Evolutionary conservation across 2,888 invertebrate species (phyloP).

Genomic region (Hecatera dysodea): DNA sequence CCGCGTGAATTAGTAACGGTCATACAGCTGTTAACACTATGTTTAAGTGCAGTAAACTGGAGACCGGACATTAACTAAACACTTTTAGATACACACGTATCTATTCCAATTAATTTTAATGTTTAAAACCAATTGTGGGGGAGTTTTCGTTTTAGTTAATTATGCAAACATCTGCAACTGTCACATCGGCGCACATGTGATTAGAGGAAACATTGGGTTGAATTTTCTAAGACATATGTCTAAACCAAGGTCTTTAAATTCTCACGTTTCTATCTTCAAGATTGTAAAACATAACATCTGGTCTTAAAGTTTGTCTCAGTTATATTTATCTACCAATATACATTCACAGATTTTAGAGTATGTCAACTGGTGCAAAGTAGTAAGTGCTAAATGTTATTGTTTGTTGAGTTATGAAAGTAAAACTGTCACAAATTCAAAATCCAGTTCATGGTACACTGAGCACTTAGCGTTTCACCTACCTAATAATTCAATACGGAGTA

Average conservation of each 20-base stretch:
- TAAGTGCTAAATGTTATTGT: constrained; percentile 59
- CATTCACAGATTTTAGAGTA: constrained; percentile 42
- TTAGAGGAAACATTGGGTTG: neutral
- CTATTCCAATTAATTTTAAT: neutral
- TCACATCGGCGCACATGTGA: too few species aligned
- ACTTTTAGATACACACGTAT: neutral
- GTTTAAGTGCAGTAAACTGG: constrained; percentile 41
- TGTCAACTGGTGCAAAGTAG: constrained; percentile 41
- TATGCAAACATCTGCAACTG: neutral
- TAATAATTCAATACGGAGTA: constrained; percentile 57
- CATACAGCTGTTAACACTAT: constrained; percentile 40
- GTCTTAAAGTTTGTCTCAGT: constrained; percentile 19
- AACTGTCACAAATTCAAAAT: constrained; percentile 49
- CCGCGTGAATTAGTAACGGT: constrained; percentile 72
- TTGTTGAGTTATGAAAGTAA: constrained; percentile 60
- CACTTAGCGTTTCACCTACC: constrained; percentile 43
- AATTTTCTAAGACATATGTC: neutral
- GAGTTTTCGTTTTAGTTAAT: neutral
- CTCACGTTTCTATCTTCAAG: constrained; percentile 5
- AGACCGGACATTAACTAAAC: constrained; percentile 24
- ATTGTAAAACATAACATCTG: constrained; percentile 37
- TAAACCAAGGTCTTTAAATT: constrained; percentile 7
- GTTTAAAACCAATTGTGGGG: neutral
- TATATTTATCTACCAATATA: constrained; percentile 43
- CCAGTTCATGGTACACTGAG: constrained; percentile 38